These are phyloP conservation scores for Loripinus fragilis DNA, from an alignment of 2,888 invertebrate species.

Conservation along the genomic window DNA sequence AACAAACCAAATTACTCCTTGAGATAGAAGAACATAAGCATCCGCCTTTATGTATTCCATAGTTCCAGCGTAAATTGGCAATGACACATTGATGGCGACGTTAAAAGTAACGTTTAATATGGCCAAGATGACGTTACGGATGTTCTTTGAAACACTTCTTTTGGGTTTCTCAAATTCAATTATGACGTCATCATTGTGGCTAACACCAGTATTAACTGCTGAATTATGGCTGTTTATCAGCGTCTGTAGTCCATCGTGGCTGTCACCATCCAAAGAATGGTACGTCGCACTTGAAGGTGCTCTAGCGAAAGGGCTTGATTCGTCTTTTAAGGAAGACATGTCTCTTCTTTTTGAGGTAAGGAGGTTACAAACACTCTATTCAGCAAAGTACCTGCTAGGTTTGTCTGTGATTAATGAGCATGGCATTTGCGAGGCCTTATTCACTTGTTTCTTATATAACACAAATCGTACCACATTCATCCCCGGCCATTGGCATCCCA, in stretches of 20 bases:
- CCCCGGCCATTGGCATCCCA: too few relatives aligned
- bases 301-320: not conserved
- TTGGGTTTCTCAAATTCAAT: conserved; percentile 6
- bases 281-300: not conserved
- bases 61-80: conserved; percentile 66
- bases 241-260: not conserved
- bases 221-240: not conserved
- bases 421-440: too few relatives aligned
- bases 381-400: too few relatives aligned
- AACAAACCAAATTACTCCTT: conserved; percentile 50
- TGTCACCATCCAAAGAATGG: not conserved
- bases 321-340: conserved; percentile 9
- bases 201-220: not conserved
- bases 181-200: not conserved
- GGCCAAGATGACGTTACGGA: conserved; percentile 46
- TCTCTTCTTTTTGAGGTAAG: too few relatives aligned
- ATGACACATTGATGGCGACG: conserved; percentile 60
- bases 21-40: conserved; percentile 57
- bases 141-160: conserved; percentile 28
- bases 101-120: conserved; percentile 59
- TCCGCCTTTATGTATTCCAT: conserved; percentile 61
- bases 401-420: too few relatives aligned
- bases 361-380: too few relatives aligned
- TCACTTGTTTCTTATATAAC: too few relatives aligned
- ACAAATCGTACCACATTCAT: too few relatives aligned